These are phyloP conservation scores for Dendrolimus houi DNA, from an alignment of 2,888 invertebrate genomes.

Conservation along the genomic window DNA sequence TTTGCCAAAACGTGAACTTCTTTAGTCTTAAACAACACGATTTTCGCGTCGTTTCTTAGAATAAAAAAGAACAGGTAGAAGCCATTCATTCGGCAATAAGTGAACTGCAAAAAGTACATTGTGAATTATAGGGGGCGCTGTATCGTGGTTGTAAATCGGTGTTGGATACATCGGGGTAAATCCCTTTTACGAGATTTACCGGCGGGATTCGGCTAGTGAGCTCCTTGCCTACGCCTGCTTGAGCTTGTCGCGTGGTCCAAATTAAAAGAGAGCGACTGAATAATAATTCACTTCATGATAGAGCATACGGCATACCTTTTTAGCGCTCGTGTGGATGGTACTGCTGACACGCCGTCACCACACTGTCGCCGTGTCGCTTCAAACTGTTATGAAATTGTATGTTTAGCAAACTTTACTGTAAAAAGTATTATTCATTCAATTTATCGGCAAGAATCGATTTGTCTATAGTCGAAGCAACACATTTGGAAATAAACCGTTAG, in stretches of 20 bases:
- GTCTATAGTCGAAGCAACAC: too few species aligned
- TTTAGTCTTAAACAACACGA: neutral
- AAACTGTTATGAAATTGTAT: neutral
- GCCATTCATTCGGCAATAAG: slow-evolving; percentile 1
- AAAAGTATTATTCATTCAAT: too few species aligned
- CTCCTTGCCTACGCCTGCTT: slow-evolving; percentile 42
- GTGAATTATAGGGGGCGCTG: slow-evolving; percentile 32
- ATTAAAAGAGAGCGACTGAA: neutral
- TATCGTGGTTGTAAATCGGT: slow-evolving; percentile 61
- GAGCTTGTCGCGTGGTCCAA: slow-evolving; percentile 17
- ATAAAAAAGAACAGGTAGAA: neutral
- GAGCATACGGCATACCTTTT: too few species aligned
- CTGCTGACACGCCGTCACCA: neutral
- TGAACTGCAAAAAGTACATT: slow-evolving; percentile 19
- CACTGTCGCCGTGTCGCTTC: neutral
- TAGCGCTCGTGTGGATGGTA: too few species aligned
- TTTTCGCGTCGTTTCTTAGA: neutral
- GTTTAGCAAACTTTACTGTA: too few species aligned
- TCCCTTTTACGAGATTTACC: slow-evolving; percentile 71
- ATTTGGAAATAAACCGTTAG: too few species aligned
- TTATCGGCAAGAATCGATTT: too few species aligned
- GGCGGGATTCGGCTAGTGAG: slow-evolving; percentile 48
- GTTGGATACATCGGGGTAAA: slow-evolving; percentile 56
- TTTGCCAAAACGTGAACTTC: too few species aligned
- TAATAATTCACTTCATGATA: too few species aligned